phyloP scores from a whole-genome alignment of 2,888 invertebrate genomes.

The Hetaerina titia region DNA sequence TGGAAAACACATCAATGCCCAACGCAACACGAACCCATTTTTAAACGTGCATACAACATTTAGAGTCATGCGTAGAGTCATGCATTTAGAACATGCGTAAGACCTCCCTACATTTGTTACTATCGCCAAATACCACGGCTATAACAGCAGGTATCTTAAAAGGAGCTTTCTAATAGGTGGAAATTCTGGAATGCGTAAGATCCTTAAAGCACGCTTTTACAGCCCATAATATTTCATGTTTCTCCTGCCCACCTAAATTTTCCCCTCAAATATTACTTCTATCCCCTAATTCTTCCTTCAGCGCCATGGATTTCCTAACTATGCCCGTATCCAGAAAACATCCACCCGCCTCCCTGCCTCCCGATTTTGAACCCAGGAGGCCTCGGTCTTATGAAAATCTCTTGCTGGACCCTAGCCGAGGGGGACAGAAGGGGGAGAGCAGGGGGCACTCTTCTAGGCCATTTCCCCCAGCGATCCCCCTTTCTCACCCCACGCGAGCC shows the following conservation, averaged over 20 bases:
- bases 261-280: neutral
- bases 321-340: neutral
- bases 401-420: neutral
- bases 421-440: neutral
- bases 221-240: neutral
- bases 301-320: constrained; percentile 1
- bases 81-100: too few relatives aligned
- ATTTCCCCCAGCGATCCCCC: too few relatives aligned
- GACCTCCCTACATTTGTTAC: too few relatives aligned
- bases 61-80: too few relatives aligned
- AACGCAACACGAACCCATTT: too few relatives aligned
- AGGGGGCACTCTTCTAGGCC: neutral
- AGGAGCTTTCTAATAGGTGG: neutral
- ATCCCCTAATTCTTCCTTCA: constrained; percentile 16
- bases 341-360: neutral
- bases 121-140: too few relatives aligned
- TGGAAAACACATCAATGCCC: too few relatives aligned
- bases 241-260: neutral
- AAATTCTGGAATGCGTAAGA: neutral
- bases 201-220: neutral
- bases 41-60: too few relatives aligned
- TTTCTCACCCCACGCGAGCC: neutral
- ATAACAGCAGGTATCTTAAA: neutral
- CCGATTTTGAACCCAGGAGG: neutral
- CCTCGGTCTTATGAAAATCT: neutral